Percentiles rank a stretch among this genome's conserved stretches.
Conservation (phyloP, 1,140 invertebrate genomes). For the Scaptomyza hsui region DNA sequence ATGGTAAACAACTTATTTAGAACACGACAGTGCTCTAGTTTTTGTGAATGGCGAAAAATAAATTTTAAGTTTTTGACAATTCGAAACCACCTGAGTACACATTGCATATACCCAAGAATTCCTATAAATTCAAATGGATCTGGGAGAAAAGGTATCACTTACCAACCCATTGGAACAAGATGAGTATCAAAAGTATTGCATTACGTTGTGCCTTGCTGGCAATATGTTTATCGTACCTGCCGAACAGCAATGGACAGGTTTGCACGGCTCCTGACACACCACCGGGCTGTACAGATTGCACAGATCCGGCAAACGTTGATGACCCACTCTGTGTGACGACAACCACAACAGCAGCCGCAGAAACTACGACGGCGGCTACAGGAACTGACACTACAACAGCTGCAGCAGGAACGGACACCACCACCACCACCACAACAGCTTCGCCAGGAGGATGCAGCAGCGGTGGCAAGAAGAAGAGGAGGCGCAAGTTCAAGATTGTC, state of each 20-base stretch:
- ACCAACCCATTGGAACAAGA: constrained; percentile 1
- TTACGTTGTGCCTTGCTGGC: constrained; percentile 16
- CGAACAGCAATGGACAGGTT: not conserved
- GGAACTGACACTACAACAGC: not conserved
- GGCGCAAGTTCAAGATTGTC: not conserved
- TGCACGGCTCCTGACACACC: not conserved
- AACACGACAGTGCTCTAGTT: too few relatives aligned
- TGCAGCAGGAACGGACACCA: not conserved
- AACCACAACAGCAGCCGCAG: not conserved
- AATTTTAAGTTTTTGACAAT: too few relatives aligned
- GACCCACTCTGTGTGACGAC: not conserved
- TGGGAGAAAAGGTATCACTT: constrained; percentile 5
- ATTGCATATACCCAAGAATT: not conserved
- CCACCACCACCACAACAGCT: not conserved
- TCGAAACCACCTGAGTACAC: not conserved
- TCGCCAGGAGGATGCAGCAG: too few relatives aligned
- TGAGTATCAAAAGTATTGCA: constrained; percentile 4
- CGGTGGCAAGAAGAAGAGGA: constrained; percentile 2
- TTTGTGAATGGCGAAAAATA: too few relatives aligned
- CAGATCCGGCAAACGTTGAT: not conserved
- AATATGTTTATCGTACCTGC: constrained; percentile 9
- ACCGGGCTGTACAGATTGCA: constrained; percentile 1
- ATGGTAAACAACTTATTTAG: too few relatives aligned
- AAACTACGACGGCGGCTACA: not conserved
- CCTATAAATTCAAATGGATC: constrained; percentile 6